Evolutionary conservation across 2,797 vertebrate genomes (phyloP), one percentile per base, ranked within the genome.

Genomic region (Premnoplex brunnescens): DNA sequence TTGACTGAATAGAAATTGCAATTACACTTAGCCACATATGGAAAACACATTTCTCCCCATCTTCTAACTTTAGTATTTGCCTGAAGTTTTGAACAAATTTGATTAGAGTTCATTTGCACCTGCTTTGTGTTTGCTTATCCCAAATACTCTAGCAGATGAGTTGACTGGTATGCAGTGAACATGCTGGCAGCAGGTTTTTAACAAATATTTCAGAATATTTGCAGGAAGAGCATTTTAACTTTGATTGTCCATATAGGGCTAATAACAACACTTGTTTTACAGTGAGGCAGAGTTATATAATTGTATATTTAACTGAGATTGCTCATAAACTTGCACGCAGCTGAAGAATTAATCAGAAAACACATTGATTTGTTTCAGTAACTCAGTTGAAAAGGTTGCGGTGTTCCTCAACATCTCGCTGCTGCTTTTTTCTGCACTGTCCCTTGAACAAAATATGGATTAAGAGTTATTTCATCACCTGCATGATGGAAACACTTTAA

Each of bases 91-190:
- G 52, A 89, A 64, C 37, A 81, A 89, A 93, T 78, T 81, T 90
- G 56, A 74, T 92, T 81, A 79, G 51, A 63, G 49, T 81, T 85
- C 73, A 86, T 93, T 91, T 93, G 80, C 60, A 89, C 71, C 89
- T 82, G 88, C 78, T 90, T 89, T 69, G 48, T 91, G 73, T 94
- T 97, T 97, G 78, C 76, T 62, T 91, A 76, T 63, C 48, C 56
- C 88, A 89, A 93, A 66, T 91, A 71, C 55, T 88, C 64, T 49
- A 59, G 71, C 79, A 90, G 92, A 93, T 66, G 84, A 90, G 52
- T 69, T 91, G 34, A 62, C 77, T 58, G 73, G 66, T 80, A 74
- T 75, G 88, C 55, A 59, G 39, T 52, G 74, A 91, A 66, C 41
- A 44, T 58, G n/a, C 55, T 64, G 67, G 64, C 66, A 85, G 54